Evolutionary conservation across 2,113 vertebrate species (phyloP).

Genomic region (Pholis gunnellus): DNA sequence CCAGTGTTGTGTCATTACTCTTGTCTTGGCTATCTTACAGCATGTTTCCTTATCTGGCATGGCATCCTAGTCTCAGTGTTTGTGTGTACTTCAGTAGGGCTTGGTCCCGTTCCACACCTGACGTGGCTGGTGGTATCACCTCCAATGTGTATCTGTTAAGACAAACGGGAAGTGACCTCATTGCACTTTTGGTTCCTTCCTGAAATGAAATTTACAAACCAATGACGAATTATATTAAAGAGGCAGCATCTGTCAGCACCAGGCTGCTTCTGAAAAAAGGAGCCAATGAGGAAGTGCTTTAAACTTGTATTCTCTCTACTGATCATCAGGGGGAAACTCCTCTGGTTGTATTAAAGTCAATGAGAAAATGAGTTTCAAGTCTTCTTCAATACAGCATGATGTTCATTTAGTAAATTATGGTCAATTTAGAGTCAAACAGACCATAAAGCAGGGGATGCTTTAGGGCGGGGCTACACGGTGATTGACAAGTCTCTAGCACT

Average conservation of each 20-base stretch:
- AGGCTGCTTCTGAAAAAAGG: no score
- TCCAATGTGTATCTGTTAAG: conserved; percentile 4
- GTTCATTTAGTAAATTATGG: no score
- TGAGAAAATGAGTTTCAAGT: no score
- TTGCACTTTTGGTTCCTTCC: background rate
- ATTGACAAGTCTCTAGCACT: no score
- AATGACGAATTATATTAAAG: background rate
- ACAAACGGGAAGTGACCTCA: conserved; percentile 36
- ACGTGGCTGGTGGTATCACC: conserved; percentile 4
- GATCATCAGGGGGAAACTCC: no score
- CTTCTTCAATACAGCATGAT: no score
- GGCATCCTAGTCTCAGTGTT: conserved; percentile 8
- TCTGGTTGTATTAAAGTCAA: no score
- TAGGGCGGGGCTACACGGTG: no score
- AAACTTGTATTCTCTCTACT: no score
- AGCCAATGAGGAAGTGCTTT: no score
- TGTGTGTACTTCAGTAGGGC: conserved; percentile 27
- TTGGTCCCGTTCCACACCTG: conserved; percentile 18
- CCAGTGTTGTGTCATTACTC: conserved; percentile 40
- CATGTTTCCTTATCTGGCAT: conserved; percentile 40
- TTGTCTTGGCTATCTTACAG: conserved; percentile 37
- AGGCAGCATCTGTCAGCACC: conserved; percentile 20
- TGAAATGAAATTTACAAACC: conserved; percentile 12
- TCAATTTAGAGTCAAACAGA: no score
- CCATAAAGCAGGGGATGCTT: no score